These are phyloP conservation scores for Labeo calbasu DNA, from an alignment of 2,797 vertebrate genomes.

Conservation along the genomic window DNA sequence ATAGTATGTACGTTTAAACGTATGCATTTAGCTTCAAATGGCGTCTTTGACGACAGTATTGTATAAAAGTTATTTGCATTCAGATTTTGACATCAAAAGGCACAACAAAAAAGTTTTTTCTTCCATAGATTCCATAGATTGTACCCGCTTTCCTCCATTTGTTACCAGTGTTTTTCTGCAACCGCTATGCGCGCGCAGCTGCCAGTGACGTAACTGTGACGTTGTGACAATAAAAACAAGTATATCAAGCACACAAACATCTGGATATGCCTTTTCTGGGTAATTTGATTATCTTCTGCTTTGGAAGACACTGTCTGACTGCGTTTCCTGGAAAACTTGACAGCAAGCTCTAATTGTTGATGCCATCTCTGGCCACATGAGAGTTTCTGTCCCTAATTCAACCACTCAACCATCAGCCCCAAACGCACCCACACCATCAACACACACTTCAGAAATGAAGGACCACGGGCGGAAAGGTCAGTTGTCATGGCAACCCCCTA, in stretches of 20 bases:
- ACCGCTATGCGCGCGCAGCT: too few relatives aligned
- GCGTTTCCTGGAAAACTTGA: not conserved
- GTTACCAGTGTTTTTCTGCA: too few relatives aligned
- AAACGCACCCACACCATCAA: conserved; percentile 8
- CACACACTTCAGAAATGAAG: conserved; percentile 19
- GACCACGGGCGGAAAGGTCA: conserved; percentile 2
- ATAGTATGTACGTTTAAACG: too few relatives aligned
- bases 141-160: too few relatives aligned
- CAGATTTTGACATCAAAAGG: too few relatives aligned
- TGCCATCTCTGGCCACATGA: conserved; percentile 19
- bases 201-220: too few relatives aligned
- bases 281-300: conserved; percentile 17
- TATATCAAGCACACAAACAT: not conserved
- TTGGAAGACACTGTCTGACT: not conserved
- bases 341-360: not conserved
- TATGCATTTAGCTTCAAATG: too few relatives aligned
- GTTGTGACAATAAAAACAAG: too few relatives aligned
- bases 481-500: conserved; percentile 15
- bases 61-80: too few relatives aligned
- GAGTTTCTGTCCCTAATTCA: conserved; percentile 26
- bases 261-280: not conserved
- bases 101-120: too few relatives aligned
- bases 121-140: too few relatives aligned
- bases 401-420: conserved; percentile 19
- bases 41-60: too few relatives aligned